phyloP scores from a whole-genome alignment of 2,797 vertebrate genomes.

The Silurus aristotelis region DNA sequence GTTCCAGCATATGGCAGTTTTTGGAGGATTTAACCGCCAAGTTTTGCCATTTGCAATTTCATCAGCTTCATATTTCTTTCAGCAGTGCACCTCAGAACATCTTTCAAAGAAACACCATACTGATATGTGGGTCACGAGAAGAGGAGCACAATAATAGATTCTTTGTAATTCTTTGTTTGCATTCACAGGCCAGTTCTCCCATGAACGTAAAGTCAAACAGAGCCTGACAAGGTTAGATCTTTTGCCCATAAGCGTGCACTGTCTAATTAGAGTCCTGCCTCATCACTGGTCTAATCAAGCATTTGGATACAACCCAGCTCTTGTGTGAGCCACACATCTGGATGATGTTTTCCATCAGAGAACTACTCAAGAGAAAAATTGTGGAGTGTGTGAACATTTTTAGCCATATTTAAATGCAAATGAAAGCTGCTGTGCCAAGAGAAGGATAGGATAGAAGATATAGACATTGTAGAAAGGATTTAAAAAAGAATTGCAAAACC shows the following conservation, averaged over 20 bases:
- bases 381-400: neutral
- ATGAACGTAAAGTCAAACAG: neutral
- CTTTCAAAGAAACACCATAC: neutral
- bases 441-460: neutral
- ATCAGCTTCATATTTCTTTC: neutral
- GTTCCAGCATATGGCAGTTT: neutral
- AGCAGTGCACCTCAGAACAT: neutral
- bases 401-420: neutral
- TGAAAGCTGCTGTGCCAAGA: neutral
- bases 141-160: neutral
- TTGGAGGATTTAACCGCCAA: neutral
- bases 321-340: neutral
- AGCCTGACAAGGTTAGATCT: neutral
- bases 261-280: slow-evolving; percentile 2
- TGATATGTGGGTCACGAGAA: neutral
- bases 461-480: neutral
- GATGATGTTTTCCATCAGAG: slow-evolving; percentile 6
- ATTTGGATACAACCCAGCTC: slow-evolving; percentile 7
- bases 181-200: neutral
- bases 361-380: neutral
- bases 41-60: neutral
- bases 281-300: neutral
- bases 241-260: neutral
- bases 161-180: neutral
- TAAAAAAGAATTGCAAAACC: neutral